Conservation (phyloP, 2,888 invertebrate species). For the Blastobasis adustella region DNA sequence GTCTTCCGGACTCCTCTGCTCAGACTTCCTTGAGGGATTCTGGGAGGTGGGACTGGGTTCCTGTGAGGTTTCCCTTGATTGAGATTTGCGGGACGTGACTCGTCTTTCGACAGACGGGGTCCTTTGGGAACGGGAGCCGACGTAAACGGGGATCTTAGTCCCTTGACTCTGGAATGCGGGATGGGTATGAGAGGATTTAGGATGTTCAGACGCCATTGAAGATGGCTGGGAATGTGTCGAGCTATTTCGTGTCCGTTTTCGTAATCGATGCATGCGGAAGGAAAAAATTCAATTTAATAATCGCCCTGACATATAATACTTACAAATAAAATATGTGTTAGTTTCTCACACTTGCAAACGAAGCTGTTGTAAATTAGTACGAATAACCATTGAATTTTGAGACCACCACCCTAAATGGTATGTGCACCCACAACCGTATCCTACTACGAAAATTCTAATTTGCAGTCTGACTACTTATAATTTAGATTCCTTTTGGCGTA, state of each 20-base stretch:
- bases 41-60: conserved; percentile 67
- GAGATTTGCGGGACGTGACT: conserved; percentile 45
- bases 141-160: conserved; percentile 83
- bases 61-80: conserved; percentile 57
- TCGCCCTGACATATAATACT: conserved; percentile 1
- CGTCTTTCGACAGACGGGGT: conserved; percentile 65
- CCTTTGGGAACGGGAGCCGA: conserved; percentile 76
- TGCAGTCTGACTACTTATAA: too few species aligned
- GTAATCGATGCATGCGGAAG: conserved; percentile 56
- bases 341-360: conserved; percentile 25
- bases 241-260: conserved; percentile 58
- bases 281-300: conserved; percentile 27
- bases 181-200: conserved; percentile 69
- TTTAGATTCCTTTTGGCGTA: too few species aligned
- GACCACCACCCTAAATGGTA: too few species aligned
- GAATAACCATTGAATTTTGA: too few species aligned
- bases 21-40: conserved; percentile 62
- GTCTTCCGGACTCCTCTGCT: conserved; percentile 72
- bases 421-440: too few species aligned
- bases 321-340: conserved; percentile 21
- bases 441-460: too few species aligned
- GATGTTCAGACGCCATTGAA: conserved; percentile 66
- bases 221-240: conserved; percentile 73
- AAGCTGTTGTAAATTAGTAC: conserved; percentile 21
- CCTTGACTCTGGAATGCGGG: conserved; percentile 76